Conservation (phyloP, 1,140 invertebrate genomes). For the Lethrus apterus region DNA sequence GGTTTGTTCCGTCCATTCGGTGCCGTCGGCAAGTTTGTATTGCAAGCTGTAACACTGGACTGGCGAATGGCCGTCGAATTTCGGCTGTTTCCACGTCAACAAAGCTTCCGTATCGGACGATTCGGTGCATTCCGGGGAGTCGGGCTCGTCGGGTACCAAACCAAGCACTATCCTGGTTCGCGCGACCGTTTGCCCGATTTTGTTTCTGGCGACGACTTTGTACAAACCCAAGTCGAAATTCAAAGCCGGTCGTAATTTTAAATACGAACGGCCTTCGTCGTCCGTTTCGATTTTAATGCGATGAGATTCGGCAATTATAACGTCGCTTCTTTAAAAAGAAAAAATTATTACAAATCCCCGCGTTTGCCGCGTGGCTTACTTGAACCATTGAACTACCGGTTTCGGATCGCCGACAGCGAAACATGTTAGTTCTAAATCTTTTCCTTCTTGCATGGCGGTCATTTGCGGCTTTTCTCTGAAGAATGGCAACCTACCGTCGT, state of each 20-base stretch:
- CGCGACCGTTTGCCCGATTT: slow-evolving; percentile 67
- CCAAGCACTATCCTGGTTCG: slow-evolving; percentile 66
- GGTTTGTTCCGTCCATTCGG: slow-evolving; percentile 79
- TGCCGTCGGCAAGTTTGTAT: slow-evolving; percentile 64
- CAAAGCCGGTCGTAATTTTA: slow-evolving; percentile 66
- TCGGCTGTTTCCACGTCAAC: slow-evolving; percentile 81
- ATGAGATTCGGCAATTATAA: slow-evolving; percentile 71
- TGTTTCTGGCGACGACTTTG: slow-evolving; percentile 89
- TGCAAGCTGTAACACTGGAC: slow-evolving; percentile 81
- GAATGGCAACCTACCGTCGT: slow-evolving; percentile 71
- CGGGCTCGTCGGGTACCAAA: slow-evolving; percentile 71
- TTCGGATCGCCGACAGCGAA: slow-evolving; percentile 83
- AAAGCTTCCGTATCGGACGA: slow-evolving; percentile 80
- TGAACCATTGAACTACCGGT: slow-evolving; percentile 93
- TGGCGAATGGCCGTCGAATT: slow-evolving; percentile 67
- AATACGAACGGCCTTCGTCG: slow-evolving; percentile 67
- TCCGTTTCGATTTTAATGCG: slow-evolving; percentile 70
- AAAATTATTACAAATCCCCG: neutral
- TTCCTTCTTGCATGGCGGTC: slow-evolving; percentile 70
- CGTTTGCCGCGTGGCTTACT: slow-evolving; percentile 41
- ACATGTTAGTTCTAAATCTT: slow-evolving; percentile 71
- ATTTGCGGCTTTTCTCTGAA: slow-evolving; percentile 75
- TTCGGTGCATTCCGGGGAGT: slow-evolving; percentile 76
- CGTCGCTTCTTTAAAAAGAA: slow-evolving; percentile 57
- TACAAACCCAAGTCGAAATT: slow-evolving; percentile 86